Evolutionary conservation across 30 jellyfish, hydroid and myxozoan genomes (phyloP), one percentile per base, ranked within the genome.

Genomic region (Calvadosia cruxmelitensis): DNA sequence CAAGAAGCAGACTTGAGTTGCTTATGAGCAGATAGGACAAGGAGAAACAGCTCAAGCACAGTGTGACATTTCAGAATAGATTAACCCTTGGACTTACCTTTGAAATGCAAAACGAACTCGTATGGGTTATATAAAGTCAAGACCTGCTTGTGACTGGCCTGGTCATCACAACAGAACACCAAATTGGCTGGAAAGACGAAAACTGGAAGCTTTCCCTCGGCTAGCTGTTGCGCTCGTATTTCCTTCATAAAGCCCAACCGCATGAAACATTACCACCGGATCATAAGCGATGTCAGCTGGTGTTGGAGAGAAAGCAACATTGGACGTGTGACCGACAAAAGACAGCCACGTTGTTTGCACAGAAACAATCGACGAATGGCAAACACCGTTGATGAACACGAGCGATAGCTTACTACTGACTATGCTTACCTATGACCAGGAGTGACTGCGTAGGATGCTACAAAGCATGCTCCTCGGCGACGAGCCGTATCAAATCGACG

Each of bases 191-290:
- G 95, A 36, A 84, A 84, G 10, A 84, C 93, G 72, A 84, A 84
- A 28, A 84, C 95, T 33, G 95, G 95, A 51, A 84, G 64, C 75
- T 61, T 84, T 34, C 95, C 95, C 23, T 76, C 95, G 25, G 70
- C 57, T 5, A 42, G 57, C 20, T 42, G 57, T 20, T 42, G 57
- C 10, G 57, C 57, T 42, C 57, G 10, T 10, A 42, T 42, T 42
- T 42, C 57, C 57, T 42, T 42, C 57, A 42, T 42, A 42, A 42
- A 42, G 57, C 57, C 57, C 57, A 5, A 42, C 10, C 15, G 15
- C 20, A 10, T 5, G 15, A 20, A 20, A 20, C 10, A 42, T 20
- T 5, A 20, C 57, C 57, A 42, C 57, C 57, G 57, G 20, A 42
- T 5, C 57, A 42, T 42, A 20, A 42, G 57, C 57, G 57, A 42